Conservation (phyloP, 2,888 invertebrate genomes). For the Cheilosia vulpina region DNA sequence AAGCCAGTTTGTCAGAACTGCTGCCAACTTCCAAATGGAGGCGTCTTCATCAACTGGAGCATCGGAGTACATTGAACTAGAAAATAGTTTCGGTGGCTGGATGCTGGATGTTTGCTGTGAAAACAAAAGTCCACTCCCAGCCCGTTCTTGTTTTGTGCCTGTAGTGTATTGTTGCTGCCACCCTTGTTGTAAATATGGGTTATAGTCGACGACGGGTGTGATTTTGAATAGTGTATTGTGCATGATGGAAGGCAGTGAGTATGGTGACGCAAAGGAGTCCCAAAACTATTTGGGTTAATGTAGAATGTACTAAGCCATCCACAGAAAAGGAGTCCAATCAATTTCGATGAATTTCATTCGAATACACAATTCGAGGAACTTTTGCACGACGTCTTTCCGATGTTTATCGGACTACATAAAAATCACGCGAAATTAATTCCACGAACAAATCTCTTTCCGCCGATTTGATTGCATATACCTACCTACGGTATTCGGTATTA, state of each 20-base stretch:
- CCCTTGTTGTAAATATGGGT: constrained; percentile 36
- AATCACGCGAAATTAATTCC: constrained; percentile 61
- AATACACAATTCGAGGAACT: constrained; percentile 12
- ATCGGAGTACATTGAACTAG: constrained; percentile 68
- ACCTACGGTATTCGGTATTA: constrained; percentile 5
- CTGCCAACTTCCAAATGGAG: constrained; percentile 11
- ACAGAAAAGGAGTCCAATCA: not conserved
- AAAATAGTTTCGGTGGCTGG: constrained; percentile 54
- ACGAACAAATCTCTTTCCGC: constrained; percentile 35
- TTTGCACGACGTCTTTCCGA: not conserved
- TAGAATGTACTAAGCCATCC: constrained; percentile 20
- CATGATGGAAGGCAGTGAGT: constrained; percentile 14
- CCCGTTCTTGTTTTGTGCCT: not conserved
- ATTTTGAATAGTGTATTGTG: not conserved
- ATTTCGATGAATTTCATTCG: not conserved
- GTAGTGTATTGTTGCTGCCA: constrained; percentile 23
- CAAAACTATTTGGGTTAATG: constrained; percentile 50
- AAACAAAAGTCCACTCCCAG: constrained; percentile 43
- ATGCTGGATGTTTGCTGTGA: constrained; percentile 34
- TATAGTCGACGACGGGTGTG: constrained; percentile 2
- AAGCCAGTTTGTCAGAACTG: constrained; percentile 11
- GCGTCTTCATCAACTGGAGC: constrained; percentile 61
- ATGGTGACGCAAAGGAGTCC: constrained; percentile 8
- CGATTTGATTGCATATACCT: constrained; percentile 25
- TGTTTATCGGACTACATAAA: constrained; percentile 44